These are phyloP conservation scores for Bryconaethiops microstoma DNA, from an alignment of 2,797 vertebrate species.

Conservation along the genomic window DNA sequence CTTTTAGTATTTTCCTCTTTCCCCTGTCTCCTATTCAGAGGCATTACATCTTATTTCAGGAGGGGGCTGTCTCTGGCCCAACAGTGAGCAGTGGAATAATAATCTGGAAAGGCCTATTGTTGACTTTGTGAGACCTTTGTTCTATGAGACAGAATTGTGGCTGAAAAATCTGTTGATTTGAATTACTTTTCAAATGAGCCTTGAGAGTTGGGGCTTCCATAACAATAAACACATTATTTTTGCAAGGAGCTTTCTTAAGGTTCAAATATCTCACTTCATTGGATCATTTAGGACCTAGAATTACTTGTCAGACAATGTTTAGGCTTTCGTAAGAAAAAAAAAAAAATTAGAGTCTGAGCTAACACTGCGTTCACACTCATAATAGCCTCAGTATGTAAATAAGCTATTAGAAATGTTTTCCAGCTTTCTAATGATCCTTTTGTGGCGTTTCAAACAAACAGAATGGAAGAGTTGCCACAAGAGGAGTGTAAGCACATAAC, in stretches of 20 bases:
- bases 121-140: constrained; percentile 32
- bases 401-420: constrained; percentile 22
- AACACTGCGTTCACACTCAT: constrained; percentile 14
- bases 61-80: constrained; percentile 12
- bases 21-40: constrained; percentile 19
- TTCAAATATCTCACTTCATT: constrained; percentile 40
- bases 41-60: constrained; percentile 33
- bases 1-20: constrained; percentile 31
- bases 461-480: constrained; percentile 7
- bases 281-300: constrained; percentile 6
- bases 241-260: constrained; percentile 7
- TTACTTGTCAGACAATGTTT: constrained; percentile 38
- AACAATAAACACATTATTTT: constrained; percentile 44
- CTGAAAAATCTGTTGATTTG: constrained; percentile 13
- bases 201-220: constrained; percentile 32
- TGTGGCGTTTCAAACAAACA: constrained; percentile 22
- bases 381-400: constrained; percentile 45
- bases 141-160: not conserved
- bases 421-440: constrained; percentile 27
- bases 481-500: constrained; percentile 5
- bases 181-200: constrained; percentile 32
- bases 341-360: not conserved
- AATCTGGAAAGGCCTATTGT: constrained; percentile 34
- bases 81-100: constrained; percentile 10
- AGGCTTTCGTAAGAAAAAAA: constrained; percentile 19